Conservation (phyloP, 2,888 invertebrate species). For the Terebella lapidaria region DNA sequence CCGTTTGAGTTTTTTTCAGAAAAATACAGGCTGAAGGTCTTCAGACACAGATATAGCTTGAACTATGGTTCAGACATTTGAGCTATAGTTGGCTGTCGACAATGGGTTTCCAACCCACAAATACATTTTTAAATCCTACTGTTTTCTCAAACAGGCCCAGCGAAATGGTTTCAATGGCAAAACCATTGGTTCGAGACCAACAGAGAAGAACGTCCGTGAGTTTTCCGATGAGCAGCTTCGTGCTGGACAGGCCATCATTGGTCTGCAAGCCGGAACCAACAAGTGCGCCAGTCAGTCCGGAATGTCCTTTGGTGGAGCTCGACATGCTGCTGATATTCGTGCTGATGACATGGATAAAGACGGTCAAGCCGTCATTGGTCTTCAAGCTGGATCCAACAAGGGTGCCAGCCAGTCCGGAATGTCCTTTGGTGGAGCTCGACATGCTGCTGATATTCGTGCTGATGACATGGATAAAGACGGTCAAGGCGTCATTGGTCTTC, state of each 20-base stretch:
- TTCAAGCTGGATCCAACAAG: conserved; percentile 48
- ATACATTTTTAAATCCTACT: conserved; percentile 28
- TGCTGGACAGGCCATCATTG: conserved; percentile 41
- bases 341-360: conserved; percentile 38
- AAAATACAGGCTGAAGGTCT: no score
- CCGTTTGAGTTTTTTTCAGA: no score
- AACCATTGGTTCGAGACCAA: conserved; percentile 47
- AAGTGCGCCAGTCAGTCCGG: conserved; percentile 47
- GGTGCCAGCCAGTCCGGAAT: conserved; percentile 43
- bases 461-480: conserved; percentile 38
- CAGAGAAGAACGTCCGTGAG: conserved; percentile 37
- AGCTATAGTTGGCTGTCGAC: no score
- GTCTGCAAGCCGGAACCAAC: conserved; percentile 48
- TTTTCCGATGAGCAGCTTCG: conserved; percentile 45
- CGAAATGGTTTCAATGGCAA: conserved; percentile 43
- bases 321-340: conserved; percentile 49
- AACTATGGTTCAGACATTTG: no score
- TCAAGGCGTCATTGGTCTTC: conserved; percentile 39
- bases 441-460: conserved; percentile 45
- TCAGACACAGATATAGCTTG: no score
- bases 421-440: conserved; percentile 41
- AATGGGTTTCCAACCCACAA: no score
- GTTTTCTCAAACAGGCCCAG: conserved; percentile 25
- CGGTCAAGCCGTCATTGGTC: conserved; percentile 38
- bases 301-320: conserved; percentile 41